These are phyloP conservation scores for Leptinotarsa tumamoca DNA, from an alignment of 2,888 invertebrate species.

Conservation along the genomic window DNA sequence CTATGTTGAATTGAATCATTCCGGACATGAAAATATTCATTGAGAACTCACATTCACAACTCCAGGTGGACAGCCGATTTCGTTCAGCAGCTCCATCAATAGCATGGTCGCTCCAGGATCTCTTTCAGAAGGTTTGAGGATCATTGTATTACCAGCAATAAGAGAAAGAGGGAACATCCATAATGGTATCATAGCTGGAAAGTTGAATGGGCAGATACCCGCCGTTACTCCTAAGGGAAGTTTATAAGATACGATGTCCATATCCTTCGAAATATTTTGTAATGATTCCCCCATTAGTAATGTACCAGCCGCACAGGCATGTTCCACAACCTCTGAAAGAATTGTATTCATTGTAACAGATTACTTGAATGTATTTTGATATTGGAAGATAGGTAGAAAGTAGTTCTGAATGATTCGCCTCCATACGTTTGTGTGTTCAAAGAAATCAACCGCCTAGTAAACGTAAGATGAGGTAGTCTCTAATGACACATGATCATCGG, in stretches of 20 bases:
- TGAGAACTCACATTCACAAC: constrained; percentile 81
- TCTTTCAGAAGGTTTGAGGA: constrained; percentile 96
- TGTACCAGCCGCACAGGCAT: constrained; percentile 93
- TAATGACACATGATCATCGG: no score
- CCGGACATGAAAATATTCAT: not conserved
- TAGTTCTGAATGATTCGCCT: no score
- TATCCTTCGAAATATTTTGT: constrained; percentile 88
- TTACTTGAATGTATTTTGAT: no score
- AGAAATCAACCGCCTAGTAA: no score
- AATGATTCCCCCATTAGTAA: constrained; percentile 94
- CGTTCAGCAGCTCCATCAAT: constrained; percentile 90
- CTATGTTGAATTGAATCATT: not conserved
- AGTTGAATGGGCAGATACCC: constrained; percentile 98
- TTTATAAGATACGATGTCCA: constrained; percentile 95
- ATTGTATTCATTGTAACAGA: not conserved
- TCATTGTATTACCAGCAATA: constrained; percentile 93
- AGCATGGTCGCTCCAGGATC: constrained; percentile 98
- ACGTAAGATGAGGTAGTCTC: no score
- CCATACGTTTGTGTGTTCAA: no score
- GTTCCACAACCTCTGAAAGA: constrained; percentile 91
- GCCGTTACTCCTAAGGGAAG: constrained; percentile 93
- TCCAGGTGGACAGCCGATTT: constrained; percentile 97
- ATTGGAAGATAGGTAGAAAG: no score
- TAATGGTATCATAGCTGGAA: constrained; percentile 99
- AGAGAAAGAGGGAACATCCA: constrained; percentile 93